A percentile compares a stretch with the other conserved stretches of the same genome.
Conservation (phyloP, 2,113 vertebrate species). For the Perca schrenkii region DNA sequence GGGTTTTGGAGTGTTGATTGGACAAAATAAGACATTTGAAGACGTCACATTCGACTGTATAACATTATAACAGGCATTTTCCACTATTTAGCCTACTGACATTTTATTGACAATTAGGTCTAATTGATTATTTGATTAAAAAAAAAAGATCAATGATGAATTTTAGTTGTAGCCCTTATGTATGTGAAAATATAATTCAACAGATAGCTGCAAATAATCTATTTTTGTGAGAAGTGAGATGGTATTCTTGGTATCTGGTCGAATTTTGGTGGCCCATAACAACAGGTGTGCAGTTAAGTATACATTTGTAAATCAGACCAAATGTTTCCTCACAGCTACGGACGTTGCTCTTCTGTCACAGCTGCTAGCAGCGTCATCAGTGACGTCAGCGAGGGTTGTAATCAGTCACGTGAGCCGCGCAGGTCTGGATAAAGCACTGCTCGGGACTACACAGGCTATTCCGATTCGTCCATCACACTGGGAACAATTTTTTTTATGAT, state of each 20-base stretch:
- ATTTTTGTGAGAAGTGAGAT: not conserved
- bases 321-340: slow-evolving; percentile 33
- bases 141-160: no score
- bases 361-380: slow-evolving; percentile 66
- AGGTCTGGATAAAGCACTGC: slow-evolving; percentile 80
- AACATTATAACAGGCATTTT: not conserved
- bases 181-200: not conserved
- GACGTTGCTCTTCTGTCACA: slow-evolving; percentile 41
- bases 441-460: slow-evolving; percentile 38
- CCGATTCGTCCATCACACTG: not conserved
- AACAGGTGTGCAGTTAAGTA: not conserved
- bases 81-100: no score
- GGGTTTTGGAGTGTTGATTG: no score
- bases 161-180: no score
- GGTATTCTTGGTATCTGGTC: not conserved
- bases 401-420: slow-evolving; percentile 81
- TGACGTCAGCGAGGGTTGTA: slow-evolving; percentile 80
- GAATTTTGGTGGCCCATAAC: no score
- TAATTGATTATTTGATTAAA: no score
- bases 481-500: not conserved
- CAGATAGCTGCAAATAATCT: not conserved
- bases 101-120: no score
- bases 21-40: not conserved
- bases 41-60: not conserved
- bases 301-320: not conserved